These are phyloP conservation scores for Bactericera cockerelli DNA, from an alignment of 1,140 invertebrate genomes.

Conservation along the genomic window DNA sequence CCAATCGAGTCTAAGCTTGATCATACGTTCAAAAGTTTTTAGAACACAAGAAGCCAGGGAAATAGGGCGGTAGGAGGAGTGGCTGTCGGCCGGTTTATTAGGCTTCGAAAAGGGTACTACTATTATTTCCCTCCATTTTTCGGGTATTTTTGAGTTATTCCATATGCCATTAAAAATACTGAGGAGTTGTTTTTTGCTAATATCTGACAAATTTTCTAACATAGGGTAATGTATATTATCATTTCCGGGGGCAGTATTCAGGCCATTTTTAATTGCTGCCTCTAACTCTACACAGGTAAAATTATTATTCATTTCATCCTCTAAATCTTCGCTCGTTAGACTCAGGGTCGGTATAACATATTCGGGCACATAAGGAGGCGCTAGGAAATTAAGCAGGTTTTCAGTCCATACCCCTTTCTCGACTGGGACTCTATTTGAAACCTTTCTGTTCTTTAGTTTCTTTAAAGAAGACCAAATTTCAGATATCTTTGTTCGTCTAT, in stretches of 20 bases:
- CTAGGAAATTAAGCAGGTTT: not conserved
- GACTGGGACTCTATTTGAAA: not conserved
- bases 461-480: not conserved
- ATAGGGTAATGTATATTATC: not conserved
- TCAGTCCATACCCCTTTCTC: not conserved
- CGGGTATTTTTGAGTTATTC: not conserved
- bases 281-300: not conserved
- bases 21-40: slow-evolving; percentile 4
- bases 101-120: not conserved
- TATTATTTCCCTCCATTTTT: not conserved
- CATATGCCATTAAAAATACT: not conserved
- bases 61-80: not conserved
- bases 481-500: slow-evolving; percentile 1
- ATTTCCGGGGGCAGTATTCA: not conserved
- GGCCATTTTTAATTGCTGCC: not conserved
- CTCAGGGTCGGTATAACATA: not conserved
- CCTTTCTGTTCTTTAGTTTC: not conserved
- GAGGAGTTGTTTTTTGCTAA: not conserved
- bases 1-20: not conserved
- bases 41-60: not conserved
- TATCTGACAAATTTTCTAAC: not conserved
- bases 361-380: not conserved
- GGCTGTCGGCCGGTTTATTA: not conserved
- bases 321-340: not conserved
- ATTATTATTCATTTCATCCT: not conserved